These are phyloP conservation scores for Drosophila nr. perissopoda DNA, from an alignment of 2,888 invertebrate genomes.

Conservation along the genomic window DNA sequence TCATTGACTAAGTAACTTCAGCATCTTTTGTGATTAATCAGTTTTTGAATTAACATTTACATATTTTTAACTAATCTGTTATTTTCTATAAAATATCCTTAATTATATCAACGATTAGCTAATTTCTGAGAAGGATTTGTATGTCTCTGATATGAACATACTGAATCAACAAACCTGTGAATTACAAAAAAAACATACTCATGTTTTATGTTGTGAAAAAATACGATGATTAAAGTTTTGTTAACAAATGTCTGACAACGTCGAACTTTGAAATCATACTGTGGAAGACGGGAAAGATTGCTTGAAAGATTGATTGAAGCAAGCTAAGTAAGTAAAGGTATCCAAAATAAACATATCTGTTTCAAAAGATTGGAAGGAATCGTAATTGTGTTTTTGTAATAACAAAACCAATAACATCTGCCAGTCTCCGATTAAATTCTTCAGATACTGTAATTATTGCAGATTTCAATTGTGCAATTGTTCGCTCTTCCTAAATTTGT, in stretches of 20 bases:
- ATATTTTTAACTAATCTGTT: not conserved
- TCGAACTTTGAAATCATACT: not conserved
- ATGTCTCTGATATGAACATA: not conserved
- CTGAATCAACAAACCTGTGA: not conserved
- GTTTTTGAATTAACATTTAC: not conserved
- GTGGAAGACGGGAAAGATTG: no score
- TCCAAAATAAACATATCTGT: not conserved
- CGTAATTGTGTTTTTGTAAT: not conserved
- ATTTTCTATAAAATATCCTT: not conserved
- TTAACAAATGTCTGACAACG: not conserved
- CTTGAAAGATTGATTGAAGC: no score
- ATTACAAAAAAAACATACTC: not conserved
- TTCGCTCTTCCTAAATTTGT: constrained; percentile 1
- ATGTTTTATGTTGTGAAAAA: not conserved
- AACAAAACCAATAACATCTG: not conserved
- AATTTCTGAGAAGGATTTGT: not conserved
- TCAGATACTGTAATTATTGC: not conserved
- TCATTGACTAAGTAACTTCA: not conserved
- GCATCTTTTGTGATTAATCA: no score
- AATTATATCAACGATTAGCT: not conserved
- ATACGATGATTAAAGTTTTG: not conserved
- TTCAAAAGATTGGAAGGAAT: not conserved
- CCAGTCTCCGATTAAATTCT: not conserved
- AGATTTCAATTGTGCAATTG: not conserved
- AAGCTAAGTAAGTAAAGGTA: not conserved